Evolutionary conservation across 2,888 invertebrate species (phyloP).

Genomic region (Cataglyphis rosenhaueri): DNA sequence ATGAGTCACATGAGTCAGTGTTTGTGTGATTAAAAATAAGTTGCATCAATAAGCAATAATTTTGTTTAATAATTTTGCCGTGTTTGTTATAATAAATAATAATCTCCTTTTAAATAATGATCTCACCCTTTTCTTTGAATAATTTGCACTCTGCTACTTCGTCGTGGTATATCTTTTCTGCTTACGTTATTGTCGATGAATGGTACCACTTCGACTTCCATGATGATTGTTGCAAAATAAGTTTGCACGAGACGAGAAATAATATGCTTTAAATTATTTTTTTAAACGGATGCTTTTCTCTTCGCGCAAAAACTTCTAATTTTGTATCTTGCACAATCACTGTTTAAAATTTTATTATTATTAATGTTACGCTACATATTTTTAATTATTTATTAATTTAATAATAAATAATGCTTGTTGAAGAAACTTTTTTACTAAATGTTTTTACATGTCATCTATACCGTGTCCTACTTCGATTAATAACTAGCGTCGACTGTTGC

Average conservation of each 20-base stretch:
- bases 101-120: constrained; percentile 68
- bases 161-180: constrained; percentile 62
- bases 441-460: neutral
- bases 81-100: neutral
- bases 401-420: neutral
- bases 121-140: constrained; percentile 80
- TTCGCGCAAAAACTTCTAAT: neutral
- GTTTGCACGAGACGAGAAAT: neutral
- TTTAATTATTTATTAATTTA: neutral
- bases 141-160: constrained; percentile 76
- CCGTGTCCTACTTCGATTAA: constrained; percentile 47
- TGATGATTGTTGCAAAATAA: constrained; percentile 49
- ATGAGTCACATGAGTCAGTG: neutral
- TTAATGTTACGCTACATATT: too few species aligned
- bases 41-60: neutral
- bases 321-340: neutral
- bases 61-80: neutral
- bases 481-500: constrained; percentile 36
- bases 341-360: neutral
- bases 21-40: neutral
- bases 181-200: constrained; percentile 75
- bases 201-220: constrained; percentile 82
- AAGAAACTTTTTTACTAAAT: too few species aligned
- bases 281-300: neutral
- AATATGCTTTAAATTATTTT: constrained; percentile 3